Base-by-base conservation (phyloP, 2,113 vertebrate species). In the Redunca redunca region DNA sequence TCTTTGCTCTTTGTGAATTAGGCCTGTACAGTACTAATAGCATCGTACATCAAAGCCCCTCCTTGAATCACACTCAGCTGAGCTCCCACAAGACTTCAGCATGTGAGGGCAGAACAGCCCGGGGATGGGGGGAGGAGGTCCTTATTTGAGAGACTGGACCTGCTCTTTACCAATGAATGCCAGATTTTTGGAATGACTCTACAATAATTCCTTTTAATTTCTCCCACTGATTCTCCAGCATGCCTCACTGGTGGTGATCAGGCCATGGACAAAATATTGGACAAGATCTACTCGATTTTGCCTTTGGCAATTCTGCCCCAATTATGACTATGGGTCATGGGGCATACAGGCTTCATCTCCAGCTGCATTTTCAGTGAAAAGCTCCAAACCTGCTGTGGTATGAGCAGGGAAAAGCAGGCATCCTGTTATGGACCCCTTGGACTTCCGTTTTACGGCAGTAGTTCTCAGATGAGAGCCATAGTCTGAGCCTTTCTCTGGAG, bases 1-100 rank as follows among this genome's bases (percentile, higher is more conserved):
- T 57, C 36, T 97, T 97, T 17, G 17, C 14, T 91, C 58, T 95
- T 95, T 98, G 94, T 52, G 94, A 74, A 98, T 53, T 58, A 93
- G 88, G 30, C 48, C 52, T 80, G 21, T 96, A 28, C 1, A 62
- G 50, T 26, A 93, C 7, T 96, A 96, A 71, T 94, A 96, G 28
- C 16, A 14, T 89, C 16, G 0, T 88, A 60, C 2, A 3, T 60
- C 50, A 98, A 85, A 97, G 94, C 50, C 97, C 15, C 48, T 78
- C 33, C 40, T 53, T 67, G 90, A 90, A 30, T 94, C 83, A 90
- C 7, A 80, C n/a, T 84, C 55, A 15, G 40, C 86, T 95, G 88
- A 80, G 33, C 26, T 77, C 50, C 15, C 19, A 30, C 12, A 16
- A 89, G 40, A 28, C 36, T 28, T 94, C 2, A 0, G 80, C 23